A percentile compares a stretch with the other conserved stretches of the same genome.
Evolutionary conservation across 1,140 invertebrate species (phyloP).

Genomic region (Drosophila kurseongensis): DNA sequence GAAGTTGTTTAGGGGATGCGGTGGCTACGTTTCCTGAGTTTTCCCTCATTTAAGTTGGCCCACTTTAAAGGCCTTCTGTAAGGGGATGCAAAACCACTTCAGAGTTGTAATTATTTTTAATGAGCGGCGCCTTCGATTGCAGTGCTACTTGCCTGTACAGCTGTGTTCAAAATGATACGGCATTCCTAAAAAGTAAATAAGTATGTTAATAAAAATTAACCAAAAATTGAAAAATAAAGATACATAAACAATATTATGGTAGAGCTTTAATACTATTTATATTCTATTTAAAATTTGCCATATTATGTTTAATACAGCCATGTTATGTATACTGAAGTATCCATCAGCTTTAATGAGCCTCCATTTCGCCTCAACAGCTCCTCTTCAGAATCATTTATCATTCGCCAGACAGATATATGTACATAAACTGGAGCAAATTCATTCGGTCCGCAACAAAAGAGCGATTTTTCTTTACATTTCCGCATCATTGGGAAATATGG

Average conservation of each 20-base stretch:
- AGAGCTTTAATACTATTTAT: neutral
- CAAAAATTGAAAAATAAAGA: too few species aligned
- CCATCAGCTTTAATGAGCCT: conserved; percentile 34
- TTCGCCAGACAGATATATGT: conserved; percentile 5
- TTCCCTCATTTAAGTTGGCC: conserved; percentile 1
- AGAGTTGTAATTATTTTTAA: conserved; percentile 40
- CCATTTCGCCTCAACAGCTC: conserved; percentile 15
- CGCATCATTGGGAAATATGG: conserved; percentile 39
- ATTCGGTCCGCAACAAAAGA: conserved; percentile 26
- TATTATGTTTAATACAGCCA: neutral
- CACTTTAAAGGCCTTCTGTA: conserved; percentile 26
- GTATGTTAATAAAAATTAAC: neutral
- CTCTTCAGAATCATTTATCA: conserved; percentile 37
- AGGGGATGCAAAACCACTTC: conserved; percentile 20
- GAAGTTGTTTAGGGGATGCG: conserved; percentile 46
- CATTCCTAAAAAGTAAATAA: neutral
- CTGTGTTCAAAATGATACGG: neutral
- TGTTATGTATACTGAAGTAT: neutral
- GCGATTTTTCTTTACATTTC: conserved; percentile 56
- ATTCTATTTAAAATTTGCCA: neutral
- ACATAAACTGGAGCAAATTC: conserved; percentile 21
- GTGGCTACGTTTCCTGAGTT: conserved; percentile 21
- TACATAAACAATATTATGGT: too few species aligned
- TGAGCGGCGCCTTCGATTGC: conserved; percentile 19
- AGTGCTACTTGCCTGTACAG: conserved; percentile 12